Base-by-base conservation (phyloP, 2,888 invertebrate genomes). In the Alloplasta piceator region DNA sequence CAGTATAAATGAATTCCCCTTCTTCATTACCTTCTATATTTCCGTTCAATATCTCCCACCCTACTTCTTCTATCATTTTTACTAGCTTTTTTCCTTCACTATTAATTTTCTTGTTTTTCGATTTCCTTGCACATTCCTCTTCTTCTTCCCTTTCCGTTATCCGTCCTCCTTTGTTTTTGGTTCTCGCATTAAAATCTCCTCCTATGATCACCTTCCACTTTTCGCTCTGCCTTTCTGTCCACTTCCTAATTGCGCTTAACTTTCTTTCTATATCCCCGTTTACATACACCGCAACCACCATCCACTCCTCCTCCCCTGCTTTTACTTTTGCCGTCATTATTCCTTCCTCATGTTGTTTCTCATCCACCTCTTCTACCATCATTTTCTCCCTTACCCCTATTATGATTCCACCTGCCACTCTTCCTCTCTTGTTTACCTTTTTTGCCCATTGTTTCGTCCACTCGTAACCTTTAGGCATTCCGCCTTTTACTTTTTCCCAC, bases 391-490 rank as follows among this genome's bases (percentile, higher is more conserved):
- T 83, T 0, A 84, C 38, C 9, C 82, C 84, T n/a, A 82, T 75
- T 9, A 83, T 4, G 39, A 84, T 72, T 0, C 83, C 83, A 3
- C 78, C 79, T 7, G 5, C 79, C 5, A 83, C 79, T 36, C 83
- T 82, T 0, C 82, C 84, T 41, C 78, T 83, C 7, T 39, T 82
- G 0, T 76, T 78, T 4, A 41, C 68, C 58, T 50, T 83, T 48
- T 9, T 43, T 5, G 79, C 84, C 1, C 26, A 39, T 41, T 73
- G 41, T 10, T 6, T 14, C 6, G 14, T 36, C 81, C 85, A 84
- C n/a, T 6, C 50, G 48, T 80, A 83, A 1, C 63, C 78, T 9
- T 67, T 55, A 3, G 82, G 64, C 2, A 76, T 0, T n/a, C n/a
- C n/a, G n/a, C n/a, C 12, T 9, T 7, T 50, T 78, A 6, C 77